phyloP scores from a whole-genome alignment of 2,888 invertebrate genomes.

The Parnassius smintheus region DNA sequence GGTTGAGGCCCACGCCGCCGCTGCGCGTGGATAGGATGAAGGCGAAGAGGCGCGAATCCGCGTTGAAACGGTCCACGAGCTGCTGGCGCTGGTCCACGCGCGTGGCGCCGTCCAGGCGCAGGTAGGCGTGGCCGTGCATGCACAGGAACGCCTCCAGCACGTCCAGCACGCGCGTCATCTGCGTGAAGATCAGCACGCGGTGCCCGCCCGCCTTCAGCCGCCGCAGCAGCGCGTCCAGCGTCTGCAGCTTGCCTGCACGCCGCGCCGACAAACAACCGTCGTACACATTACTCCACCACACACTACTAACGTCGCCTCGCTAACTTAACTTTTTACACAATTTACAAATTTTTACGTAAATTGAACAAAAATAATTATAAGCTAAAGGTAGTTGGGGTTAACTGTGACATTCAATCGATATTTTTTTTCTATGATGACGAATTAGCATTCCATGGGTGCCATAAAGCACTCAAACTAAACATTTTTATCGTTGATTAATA shows the following conservation, averaged over 20 bases:
- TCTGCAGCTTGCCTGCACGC: conserved; percentile 90
- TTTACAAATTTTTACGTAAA: too few relatives aligned
- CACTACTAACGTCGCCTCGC: neutral
- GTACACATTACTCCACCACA: neutral
- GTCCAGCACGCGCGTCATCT: conserved; percentile 99
- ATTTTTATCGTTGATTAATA: too few relatives aligned
- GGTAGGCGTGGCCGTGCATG: conserved; percentile 97
- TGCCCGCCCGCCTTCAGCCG: conserved; percentile 91
- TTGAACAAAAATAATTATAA: too few relatives aligned
- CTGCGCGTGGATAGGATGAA: conserved; percentile 99
- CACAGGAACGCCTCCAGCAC: conserved; percentile 98
- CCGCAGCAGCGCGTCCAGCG: conserved; percentile 90
- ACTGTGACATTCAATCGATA: too few relatives aligned
- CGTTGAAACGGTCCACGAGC: conserved; percentile 98
- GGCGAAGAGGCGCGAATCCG: conserved; percentile 95
- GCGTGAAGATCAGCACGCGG: conserved; percentile 98
- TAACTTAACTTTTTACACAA: too few relatives aligned
- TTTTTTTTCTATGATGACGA: too few relatives aligned
- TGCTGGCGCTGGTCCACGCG: conserved; percentile 93
- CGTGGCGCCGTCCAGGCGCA: conserved; percentile 97
- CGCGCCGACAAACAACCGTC: neutral
- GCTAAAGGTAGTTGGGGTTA: too few relatives aligned
- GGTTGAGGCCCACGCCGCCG: conserved; percentile 98
- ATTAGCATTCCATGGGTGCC: too few relatives aligned
- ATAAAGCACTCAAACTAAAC: too few relatives aligned